A percentile compares a stretch with the other conserved stretches of the same genome.
phyloP scores from a whole-genome alignment of 1,140 invertebrate species.

The Heterodera carotae region DNA sequence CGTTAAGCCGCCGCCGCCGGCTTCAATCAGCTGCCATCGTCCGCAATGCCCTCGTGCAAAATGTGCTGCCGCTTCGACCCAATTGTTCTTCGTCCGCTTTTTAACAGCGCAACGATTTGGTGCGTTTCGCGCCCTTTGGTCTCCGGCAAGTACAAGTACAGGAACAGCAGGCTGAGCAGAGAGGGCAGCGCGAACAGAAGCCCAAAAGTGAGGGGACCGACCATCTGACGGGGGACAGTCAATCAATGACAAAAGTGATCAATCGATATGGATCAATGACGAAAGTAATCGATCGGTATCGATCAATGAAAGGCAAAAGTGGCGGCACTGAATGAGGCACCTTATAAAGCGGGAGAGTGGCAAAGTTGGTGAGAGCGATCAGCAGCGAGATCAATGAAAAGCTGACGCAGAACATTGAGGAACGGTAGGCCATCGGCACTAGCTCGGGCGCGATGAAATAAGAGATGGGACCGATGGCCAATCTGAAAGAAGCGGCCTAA shows the following conservation, averaged over 20 bases:
- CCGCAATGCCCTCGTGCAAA: not conserved
- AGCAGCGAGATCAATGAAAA: slow-evolving; percentile 56
- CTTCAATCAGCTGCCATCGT: not conserved
- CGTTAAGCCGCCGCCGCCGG: too few species aligned
- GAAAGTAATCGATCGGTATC: too few species aligned
- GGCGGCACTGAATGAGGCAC: not conserved
- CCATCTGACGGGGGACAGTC: slow-evolving; percentile 40
- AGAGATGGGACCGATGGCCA: slow-evolving; percentile 59
- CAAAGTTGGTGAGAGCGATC: slow-evolving; percentile 60
- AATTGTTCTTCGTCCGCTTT: not conserved
- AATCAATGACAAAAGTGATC: not conserved
- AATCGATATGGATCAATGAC: too few species aligned
- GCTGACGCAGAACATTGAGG: slow-evolving; percentile 61
- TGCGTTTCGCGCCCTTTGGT: slow-evolving; percentile 50
- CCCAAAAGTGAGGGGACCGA: slow-evolving; percentile 55
- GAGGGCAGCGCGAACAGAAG: slow-evolving; percentile 56
- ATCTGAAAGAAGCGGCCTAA: slow-evolving; percentile 35
- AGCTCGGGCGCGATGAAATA: slow-evolving; percentile 62
- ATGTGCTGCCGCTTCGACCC: not conserved
- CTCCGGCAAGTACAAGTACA: slow-evolving; percentile 55
- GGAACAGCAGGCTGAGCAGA: slow-evolving; percentile 39
- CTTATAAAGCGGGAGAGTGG: slow-evolving; percentile 54
- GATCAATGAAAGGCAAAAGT: too few species aligned
- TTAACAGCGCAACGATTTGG: slow-evolving; percentile 47
- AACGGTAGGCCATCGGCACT: slow-evolving; percentile 55